Evolutionary conservation across 2,797 vertebrate species (phyloP).

Genomic region (Pterois miles): DNA sequence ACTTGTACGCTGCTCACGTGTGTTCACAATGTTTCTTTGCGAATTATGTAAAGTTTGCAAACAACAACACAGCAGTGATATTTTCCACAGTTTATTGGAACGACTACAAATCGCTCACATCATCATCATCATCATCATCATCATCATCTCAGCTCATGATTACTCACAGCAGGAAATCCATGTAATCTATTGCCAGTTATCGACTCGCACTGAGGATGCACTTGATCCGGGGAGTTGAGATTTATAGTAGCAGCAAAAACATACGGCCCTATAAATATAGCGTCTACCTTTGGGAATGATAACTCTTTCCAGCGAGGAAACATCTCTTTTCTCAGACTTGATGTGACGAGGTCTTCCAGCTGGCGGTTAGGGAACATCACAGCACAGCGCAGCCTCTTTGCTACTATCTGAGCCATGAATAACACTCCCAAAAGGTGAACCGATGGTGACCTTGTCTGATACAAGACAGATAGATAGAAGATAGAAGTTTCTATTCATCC

Average conservation of each 20-base stretch:
- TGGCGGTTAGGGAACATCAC: constrained; percentile 9
- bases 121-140: constrained; percentile 6
- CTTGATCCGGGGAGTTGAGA: constrained; percentile 44
- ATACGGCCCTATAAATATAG: constrained; percentile 64
- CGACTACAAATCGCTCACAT: constrained; percentile 26
- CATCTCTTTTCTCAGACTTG: constrained; percentile 36
- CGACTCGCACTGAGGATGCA: constrained; percentile 33
- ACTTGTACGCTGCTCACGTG: neutral
- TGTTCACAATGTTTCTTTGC: constrained; percentile 1
- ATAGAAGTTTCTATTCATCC: no score
- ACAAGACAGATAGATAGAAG: neutral
- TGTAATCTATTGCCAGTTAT: constrained; percentile 49
- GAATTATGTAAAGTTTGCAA: constrained; percentile 9
- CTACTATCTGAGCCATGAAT: neutral
- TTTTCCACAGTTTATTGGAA: constrained; percentile 38
- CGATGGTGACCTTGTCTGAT: neutral
- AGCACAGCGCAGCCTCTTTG: neutral
- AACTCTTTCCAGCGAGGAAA: constrained; percentile 42
- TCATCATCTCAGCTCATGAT: constrained; percentile 36
- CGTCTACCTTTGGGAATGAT: constrained; percentile 54
- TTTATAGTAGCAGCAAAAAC: constrained; percentile 60
- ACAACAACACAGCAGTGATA: constrained; percentile 3
- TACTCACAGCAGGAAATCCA: constrained; percentile 49
- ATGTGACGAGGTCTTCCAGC: constrained; percentile 35
- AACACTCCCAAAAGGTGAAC: neutral